phyloP scores from a whole-genome alignment of 2,888 invertebrate species.

The Oscheius sp. region DNA sequence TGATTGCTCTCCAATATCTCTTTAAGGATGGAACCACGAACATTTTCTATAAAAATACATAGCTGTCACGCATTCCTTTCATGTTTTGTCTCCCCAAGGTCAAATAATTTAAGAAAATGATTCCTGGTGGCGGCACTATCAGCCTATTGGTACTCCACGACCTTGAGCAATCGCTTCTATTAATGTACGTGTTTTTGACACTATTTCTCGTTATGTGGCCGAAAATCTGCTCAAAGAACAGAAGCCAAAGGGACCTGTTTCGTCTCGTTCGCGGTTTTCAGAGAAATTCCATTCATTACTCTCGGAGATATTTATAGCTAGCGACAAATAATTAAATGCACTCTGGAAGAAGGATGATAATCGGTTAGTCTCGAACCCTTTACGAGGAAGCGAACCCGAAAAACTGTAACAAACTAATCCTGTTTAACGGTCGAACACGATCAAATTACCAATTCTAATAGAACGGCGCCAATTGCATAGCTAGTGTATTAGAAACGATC shows the following conservation, averaged over 20 bases:
- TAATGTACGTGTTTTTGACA: neutral
- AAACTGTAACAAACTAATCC: constrained; percentile 20
- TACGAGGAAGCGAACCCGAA: constrained; percentile 19
- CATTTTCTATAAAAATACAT: too few species aligned
- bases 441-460: constrained; percentile 22
- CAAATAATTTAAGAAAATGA: constrained; percentile 12
- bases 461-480: constrained; percentile 19
- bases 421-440: constrained; percentile 16
- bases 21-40: too few species aligned
- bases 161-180: constrained; percentile 5
- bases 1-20: too few species aligned
- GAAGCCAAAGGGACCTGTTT: neutral
- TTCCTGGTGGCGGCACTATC: too few species aligned
- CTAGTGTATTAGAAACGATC: too few species aligned
- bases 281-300: neutral
- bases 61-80: too few species aligned
- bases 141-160: neutral
- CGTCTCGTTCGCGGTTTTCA: neutral
- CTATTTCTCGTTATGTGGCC: neutral
- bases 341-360: neutral
- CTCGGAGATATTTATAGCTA: constrained; percentile 13
- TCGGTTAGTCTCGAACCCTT: too few species aligned
- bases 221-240: constrained; percentile 15
- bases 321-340: constrained; percentile 1
- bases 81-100: constrained; percentile 16